Conservation (phyloP, 2,797 vertebrate species). For the Acipenser oxyrinchus region DNA sequence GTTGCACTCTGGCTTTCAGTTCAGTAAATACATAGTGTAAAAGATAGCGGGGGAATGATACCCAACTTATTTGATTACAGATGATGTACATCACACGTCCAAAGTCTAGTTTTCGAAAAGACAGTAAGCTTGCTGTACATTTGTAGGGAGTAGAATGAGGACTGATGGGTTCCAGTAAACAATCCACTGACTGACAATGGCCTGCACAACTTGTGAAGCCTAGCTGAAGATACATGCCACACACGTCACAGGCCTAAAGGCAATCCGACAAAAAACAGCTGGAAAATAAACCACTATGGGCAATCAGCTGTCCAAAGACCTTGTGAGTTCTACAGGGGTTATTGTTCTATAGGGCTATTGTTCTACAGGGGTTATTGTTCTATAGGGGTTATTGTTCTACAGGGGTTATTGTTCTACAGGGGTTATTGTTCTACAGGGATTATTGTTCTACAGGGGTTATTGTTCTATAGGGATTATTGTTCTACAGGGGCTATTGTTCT, state of each 20-base stretch:
- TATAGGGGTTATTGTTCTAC: too few species aligned
- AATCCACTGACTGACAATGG: slow-evolving; percentile 52
- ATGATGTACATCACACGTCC: slow-evolving; percentile 59
- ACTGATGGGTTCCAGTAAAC: slow-evolving; percentile 37
- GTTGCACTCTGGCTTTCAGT: slow-evolving; percentile 58
- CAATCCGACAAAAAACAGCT: slow-evolving; percentile 20
- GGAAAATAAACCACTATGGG: slow-evolving; percentile 21
- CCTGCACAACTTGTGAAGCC: slow-evolving; percentile 47
- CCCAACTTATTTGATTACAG: slow-evolving; percentile 68
- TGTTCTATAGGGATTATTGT: too few species aligned
- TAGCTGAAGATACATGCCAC: slow-evolving; percentile 57
- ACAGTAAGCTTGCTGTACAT: slow-evolving; percentile 15
- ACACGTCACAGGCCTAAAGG: slow-evolving; percentile 28
- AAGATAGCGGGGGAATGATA: slow-evolving; percentile 53
- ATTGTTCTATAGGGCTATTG: too few species aligned
- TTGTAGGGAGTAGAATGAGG: slow-evolving; percentile 27
- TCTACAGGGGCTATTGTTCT: too few species aligned
- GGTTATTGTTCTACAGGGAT: too few species aligned
- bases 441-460: too few species aligned
- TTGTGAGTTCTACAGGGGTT: not conserved
- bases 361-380: too few species aligned
- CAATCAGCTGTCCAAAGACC: slow-evolving; percentile 18
- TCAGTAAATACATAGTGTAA: slow-evolving; percentile 56
- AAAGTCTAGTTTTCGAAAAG: slow-evolving; percentile 33
- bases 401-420: too few species aligned